phyloP scores from a whole-genome alignment of 2,797 vertebrate genomes.

The Dallia pectoralis region DNA sequence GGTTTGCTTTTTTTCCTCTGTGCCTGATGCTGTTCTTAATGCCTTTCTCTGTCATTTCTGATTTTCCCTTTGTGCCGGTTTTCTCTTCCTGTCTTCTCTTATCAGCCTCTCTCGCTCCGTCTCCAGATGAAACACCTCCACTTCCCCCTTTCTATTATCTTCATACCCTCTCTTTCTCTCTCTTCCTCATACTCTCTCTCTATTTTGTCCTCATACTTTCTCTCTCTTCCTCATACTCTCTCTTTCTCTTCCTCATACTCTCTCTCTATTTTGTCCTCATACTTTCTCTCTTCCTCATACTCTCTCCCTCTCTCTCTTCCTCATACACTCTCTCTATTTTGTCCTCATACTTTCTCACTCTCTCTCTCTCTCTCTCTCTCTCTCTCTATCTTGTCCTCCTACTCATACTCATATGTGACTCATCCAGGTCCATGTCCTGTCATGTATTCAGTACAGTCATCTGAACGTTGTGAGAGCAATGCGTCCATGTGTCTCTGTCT shows the following conservation, averaged over 20 bases:
- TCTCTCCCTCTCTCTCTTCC: background rate
- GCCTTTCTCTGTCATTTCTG: background rate
- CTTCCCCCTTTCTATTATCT: background rate
- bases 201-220: background rate
- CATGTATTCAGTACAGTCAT: background rate
- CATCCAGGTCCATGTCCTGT: background rate
- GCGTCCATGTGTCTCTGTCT: background rate
- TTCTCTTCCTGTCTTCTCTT: background rate
- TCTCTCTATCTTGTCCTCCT: background rate
- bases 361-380: conserved; percentile 2
- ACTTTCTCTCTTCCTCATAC: background rate
- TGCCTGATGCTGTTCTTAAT: background rate
- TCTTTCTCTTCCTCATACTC: background rate
- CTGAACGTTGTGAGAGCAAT: background rate
- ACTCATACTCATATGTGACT: background rate
- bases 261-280: background rate
- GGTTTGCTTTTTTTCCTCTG: background rate
- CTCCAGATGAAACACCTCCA: background rate
- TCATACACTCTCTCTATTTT: background rate
- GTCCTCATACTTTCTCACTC: background rate
- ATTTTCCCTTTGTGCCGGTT: background rate
- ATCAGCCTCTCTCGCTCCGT: background rate
- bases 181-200: too few relatives aligned
- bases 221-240: background rate
- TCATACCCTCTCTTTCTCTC: background rate